A percentile compares a stretch with the other conserved stretches of the same genome.
Conservation (phyloP, 2,113 vertebrate genomes). For the Lynx canadensis region DNA sequence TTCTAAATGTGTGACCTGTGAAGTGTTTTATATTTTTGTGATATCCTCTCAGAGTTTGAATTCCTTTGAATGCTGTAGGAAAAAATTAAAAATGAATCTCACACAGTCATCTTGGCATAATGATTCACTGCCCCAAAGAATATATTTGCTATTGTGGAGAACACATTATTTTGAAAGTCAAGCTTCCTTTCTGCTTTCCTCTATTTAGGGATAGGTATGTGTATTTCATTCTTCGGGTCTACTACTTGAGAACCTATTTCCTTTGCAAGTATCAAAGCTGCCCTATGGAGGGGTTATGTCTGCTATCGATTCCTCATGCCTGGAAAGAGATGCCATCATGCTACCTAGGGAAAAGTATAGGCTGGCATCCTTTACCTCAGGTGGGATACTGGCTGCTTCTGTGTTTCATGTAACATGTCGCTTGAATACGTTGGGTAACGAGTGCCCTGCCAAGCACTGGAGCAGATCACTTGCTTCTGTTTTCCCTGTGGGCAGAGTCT, state of each 20-base stretch:
- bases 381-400: conserved; percentile 21
- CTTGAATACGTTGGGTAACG: neutral
- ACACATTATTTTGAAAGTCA: conserved; percentile 45
- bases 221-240: neutral
- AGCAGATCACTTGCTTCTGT: neutral
- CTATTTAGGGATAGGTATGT: neutral
- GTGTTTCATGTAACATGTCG: neutral
- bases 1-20: neutral
- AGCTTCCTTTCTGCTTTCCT: neutral
- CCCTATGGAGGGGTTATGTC: neutral
- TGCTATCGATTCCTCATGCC: conserved; percentile 45
- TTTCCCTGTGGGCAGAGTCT: neutral
- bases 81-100: conserved; percentile 49
- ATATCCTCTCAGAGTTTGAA: conserved; percentile 12
- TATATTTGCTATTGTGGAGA: neutral
- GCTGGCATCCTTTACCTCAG: conserved; percentile 29
- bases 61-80: neutral
- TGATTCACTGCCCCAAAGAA: neutral
- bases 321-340: conserved; percentile 61
- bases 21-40: conserved; percentile 32
- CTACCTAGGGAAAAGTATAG: conserved; percentile 34
- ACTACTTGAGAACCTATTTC: conserved; percentile 30
- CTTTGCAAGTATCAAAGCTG: conserved; percentile 64
- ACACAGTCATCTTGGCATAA: neutral
- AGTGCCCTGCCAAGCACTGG: neutral